Base-by-base conservation (phyloP, 2,113 vertebrate genomes). In the Eidolon helvum region DNA sequence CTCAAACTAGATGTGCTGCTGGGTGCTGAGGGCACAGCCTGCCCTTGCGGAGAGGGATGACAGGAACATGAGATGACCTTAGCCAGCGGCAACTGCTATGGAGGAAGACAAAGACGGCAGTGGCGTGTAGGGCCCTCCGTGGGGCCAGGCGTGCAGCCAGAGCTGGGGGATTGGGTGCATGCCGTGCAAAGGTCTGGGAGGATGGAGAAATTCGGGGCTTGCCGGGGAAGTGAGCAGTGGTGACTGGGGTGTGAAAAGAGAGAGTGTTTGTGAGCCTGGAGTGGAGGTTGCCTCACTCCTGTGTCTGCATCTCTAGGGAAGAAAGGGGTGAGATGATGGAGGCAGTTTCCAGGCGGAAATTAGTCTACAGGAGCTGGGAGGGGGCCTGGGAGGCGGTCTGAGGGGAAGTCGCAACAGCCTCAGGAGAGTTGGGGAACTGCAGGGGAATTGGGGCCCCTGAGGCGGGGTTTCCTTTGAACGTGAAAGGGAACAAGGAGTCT, bases 41-140 rank as follows among this genome's bases (percentile, higher is more conserved):
- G 16, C 30, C 63, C n/a, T 35, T 2, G 0, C 1, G 16, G 38
- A n/a, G 50, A 10, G 53, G 24, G 43, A 10, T 9, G 0, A 2
- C 1, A 2, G 55, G 59, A 61, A 10, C n/a, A 7, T 4, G 22
- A 19, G 72, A 2, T 21, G 2, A n/a, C 10, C 1, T 18, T 9
- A 15, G 48, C 30, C 22, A 48, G n/a, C 9, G 21, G 30, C 6
- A 4, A 24, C 26, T 14, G 33, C 48, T 35, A 1, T 18, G 19
- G 24, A 38, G 26, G 19, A 33, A 38, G 26, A 57, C 22, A 35
- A 22, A 40, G 40, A 50, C 7, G 2, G 24, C 77, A 22, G n/a
- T 18, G 55, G 28, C 1, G 0, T 4, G 38, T 4, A 10, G n/a
- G 69, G 35, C 11, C 61, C 69, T 35, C 7, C 1, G 35, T 28